Evolutionary conservation across 2,888 invertebrate species (phyloP).

Genomic region (Entomobrya multifasciata): DNA sequence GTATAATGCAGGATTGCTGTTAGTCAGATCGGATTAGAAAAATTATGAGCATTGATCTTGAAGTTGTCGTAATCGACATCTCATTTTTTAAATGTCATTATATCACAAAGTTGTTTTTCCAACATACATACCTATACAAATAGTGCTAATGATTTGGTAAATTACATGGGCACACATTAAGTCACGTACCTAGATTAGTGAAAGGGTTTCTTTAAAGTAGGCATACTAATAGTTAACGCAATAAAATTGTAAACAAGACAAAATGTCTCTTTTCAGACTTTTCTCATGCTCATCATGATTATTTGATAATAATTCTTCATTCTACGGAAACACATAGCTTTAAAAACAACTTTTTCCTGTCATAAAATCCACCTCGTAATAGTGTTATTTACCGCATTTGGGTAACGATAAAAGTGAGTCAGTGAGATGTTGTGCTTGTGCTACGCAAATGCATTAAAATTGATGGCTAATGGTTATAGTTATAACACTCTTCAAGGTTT

Average conservation of each 20-base stretch:
- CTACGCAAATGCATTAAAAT: neutral
- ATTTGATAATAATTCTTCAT: neutral
- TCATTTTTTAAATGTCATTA: slow-evolving; percentile 23
- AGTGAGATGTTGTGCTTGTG: neutral
- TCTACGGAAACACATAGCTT: neutral
- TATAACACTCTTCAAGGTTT: neutral
- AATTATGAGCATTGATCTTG: neutral
- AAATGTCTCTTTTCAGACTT: neutral
- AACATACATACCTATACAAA: neutral
- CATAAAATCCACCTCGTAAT: neutral
- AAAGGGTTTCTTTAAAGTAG: neutral
- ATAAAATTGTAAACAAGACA: neutral
- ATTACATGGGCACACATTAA: too few species aligned
- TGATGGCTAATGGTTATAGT: neutral
- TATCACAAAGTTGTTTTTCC: slow-evolving; percentile 26
- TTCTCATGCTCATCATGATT: slow-evolving; percentile 40
- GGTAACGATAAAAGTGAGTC: slow-evolving; percentile 28
- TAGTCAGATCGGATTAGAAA: neutral
- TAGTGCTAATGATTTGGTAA: neutral
- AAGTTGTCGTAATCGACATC: neutral
- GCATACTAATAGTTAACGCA: too few species aligned
- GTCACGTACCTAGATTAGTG: neutral
- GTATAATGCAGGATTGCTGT: neutral
- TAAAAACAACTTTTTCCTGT: slow-evolving; percentile 20
- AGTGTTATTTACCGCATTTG: slow-evolving; percentile 1